Evolutionary conservation across 2,797 vertebrate species (phyloP), one percentile per base, ranked within the genome.

Genomic region (Tamandua tetradactyla): DNA sequence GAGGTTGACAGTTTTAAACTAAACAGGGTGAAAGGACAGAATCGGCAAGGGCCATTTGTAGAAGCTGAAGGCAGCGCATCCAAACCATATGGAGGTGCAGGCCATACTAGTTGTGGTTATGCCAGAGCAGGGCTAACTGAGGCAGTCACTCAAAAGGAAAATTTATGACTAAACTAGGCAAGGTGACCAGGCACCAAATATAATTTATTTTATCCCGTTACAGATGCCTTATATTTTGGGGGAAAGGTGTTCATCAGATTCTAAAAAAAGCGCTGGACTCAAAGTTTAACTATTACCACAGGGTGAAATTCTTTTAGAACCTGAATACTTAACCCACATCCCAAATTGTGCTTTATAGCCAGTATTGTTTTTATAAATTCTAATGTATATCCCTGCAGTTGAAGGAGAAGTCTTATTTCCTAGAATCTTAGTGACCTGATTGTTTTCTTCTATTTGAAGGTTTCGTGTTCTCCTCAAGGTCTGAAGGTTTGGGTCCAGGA

Each of bases 401-500:
- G 14, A 87, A 64, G 64, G 5, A 61, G 14, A 89, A 52, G 15
- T 22, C 27, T 64, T 32, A 20, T 61, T 74, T 83, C 37, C 15
- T 61, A 37, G 55, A 92, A 44, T 93, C 80, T 94, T 68, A 87
- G 30, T 92, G 76, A 93, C 42, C 15, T 92, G 85, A 52, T 52
- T 82, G 72, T 59, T 80, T 61, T 47, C 64, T 85, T 88, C 89
- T 93, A 1, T 96, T 95, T 97, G 32, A 97, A 99, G 99, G 98
- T 99, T 97, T 98, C 98, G 35, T 99, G 99, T 96, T 99, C 99
- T 23, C 20, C 97, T 32, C 98, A 98, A 96, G 99, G 99, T n/a
- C 98, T 99, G 94, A 96, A 95, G 0, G 99, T 99, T 81, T 99
- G 98, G 98, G 98, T 99, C 55, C 99, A 99, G 98, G 98, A 99